Base-by-base conservation (phyloP, 2,888 invertebrate genomes). In the Caenorhabditis sp. region DNA sequence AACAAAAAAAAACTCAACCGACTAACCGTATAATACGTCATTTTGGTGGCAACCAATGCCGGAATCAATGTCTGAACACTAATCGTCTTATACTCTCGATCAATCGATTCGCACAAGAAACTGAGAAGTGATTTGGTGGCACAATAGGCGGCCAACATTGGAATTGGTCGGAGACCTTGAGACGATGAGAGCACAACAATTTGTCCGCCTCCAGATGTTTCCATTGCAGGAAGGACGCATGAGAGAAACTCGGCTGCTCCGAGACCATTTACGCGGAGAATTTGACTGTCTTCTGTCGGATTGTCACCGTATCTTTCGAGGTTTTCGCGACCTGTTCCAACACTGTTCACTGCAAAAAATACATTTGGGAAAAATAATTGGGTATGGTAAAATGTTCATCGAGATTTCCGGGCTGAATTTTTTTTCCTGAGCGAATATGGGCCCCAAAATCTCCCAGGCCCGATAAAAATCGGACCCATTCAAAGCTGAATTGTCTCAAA, bases 211-310 rank as follows among this genome's bases (percentile, higher is more conserved):
- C 86, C 86, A 37, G 79, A 69, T 24, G 78, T 69, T 61, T 86
- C 86, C 83, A 86, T 86, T 23, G 84, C 74, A 8, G 83, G 82
- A 24, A 86, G 74, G 8, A 86, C 81, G 43, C 76, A 69, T 6
- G 86, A 83, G 6, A 86, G 69, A 65, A 86, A 86, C 79, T 84
- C 85, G 21, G 85, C 84, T 2, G 84, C 74, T 36, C 86, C 86
- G 21, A 84, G 63, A 24, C 80, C 86, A 65, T 86, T 86, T 19
- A 86, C 86, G 43, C 77, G 79, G 57, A 86, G 70, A n/a, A 86
- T 81, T 55, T 81, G 82, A 8, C 67, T 57, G 67, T 86, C 86
- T 23, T 83, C 84, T 23, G 72, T 76, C 49, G 84, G 84, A 51
- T 81, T 82, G 65, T 86, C 86, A 5, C 86, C 85, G 65, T 81